phyloP scores from a whole-genome alignment of 2,888 invertebrate genomes.

The Drosophila quinaria region DNA sequence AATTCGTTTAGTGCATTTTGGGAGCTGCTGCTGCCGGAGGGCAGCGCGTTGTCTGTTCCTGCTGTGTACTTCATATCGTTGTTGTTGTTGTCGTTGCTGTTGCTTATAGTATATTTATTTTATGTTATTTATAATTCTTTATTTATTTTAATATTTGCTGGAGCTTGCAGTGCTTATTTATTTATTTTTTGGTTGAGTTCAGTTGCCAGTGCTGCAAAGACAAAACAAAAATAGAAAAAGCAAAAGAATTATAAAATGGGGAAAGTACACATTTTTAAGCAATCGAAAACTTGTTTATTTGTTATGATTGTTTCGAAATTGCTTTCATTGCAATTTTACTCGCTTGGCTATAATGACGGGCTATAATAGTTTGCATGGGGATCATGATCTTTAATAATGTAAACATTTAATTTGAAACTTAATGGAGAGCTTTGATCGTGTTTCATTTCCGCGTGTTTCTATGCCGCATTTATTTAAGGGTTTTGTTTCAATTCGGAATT shows the following conservation, averaged over 20 bases:
- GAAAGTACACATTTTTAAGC: slow-evolving; percentile 13
- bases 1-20: slow-evolving; percentile 61
- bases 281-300: slow-evolving; percentile 19
- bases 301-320: neutral
- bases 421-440: slow-evolving; percentile 1
- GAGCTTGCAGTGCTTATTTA: slow-evolving; percentile 21
- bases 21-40: slow-evolving; percentile 52
- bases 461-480: neutral
- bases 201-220: slow-evolving; percentile 51
- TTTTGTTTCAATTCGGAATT: neutral
- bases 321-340: slow-evolving; percentile 2
- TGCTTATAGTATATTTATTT: slow-evolving; percentile 23
- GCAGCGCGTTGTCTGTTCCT: slow-evolving; percentile 69
- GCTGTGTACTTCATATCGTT: slow-evolving; percentile 79
- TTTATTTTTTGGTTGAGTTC: slow-evolving; percentile 46
- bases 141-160: slow-evolving; percentile 17
- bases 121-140: slow-evolving; percentile 7
- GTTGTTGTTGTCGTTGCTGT: slow-evolving; percentile 56
- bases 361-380: neutral
- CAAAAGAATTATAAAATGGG: slow-evolving; percentile 8
- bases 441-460: slow-evolving; percentile 19
- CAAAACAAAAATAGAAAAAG: slow-evolving; percentile 16
- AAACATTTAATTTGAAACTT: slow-evolving; percentile 9
- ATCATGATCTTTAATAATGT: slow-evolving; percentile 5
- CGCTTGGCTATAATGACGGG: slow-evolving; percentile 8